phyloP scores from a whole-genome alignment of 2,888 invertebrate genomes.

The Drosophila macrospina region DNA sequence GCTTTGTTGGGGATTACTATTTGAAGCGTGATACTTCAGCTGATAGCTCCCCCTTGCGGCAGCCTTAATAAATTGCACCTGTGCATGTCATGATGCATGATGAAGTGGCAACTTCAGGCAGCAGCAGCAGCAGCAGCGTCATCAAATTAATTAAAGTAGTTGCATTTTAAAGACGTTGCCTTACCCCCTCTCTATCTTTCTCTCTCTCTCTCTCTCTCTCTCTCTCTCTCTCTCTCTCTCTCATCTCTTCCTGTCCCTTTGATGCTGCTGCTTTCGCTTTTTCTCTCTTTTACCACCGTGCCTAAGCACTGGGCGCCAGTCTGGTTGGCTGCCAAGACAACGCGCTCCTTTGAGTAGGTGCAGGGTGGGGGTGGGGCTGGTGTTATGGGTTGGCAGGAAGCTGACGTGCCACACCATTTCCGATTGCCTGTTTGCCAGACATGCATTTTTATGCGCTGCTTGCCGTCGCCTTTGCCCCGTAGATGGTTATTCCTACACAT shows the following conservation, averaged over 20 bases:
- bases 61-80: slow-evolving; percentile 80
- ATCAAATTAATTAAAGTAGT: slow-evolving; percentile 72
- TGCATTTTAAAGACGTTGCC: slow-evolving; percentile 34
- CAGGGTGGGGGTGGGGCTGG: not conserved
- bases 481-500: slow-evolving; percentile 51
- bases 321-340: slow-evolving; percentile 17
- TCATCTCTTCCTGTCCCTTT: not conserved
- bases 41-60: not conserved
- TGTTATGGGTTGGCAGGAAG: not conserved
- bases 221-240: not conserved
- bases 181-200: not conserved
- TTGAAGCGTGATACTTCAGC: slow-evolving; percentile 58
- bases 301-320: slow-evolving; percentile 11
- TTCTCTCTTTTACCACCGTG: not conserved
- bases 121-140: slow-evolving; percentile 24
- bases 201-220: not conserved
- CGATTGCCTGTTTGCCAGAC: slow-evolving; percentile 54
- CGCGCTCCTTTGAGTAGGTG: slow-evolving; percentile 1
- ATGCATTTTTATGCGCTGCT: slow-evolving; percentile 73
- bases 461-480: slow-evolving; percentile 24
- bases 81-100: slow-evolving; percentile 72
- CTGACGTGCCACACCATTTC: slow-evolving; percentile 13
- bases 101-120: slow-evolving; percentile 50
- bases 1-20: slow-evolving; percentile 83
- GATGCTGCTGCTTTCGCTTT: slow-evolving; percentile 45